Percentiles rank a stretch among this genome's conserved stretches.
Conservation (phyloP, 2,113 vertebrate species). For the Corydoras maculifer region DNA sequence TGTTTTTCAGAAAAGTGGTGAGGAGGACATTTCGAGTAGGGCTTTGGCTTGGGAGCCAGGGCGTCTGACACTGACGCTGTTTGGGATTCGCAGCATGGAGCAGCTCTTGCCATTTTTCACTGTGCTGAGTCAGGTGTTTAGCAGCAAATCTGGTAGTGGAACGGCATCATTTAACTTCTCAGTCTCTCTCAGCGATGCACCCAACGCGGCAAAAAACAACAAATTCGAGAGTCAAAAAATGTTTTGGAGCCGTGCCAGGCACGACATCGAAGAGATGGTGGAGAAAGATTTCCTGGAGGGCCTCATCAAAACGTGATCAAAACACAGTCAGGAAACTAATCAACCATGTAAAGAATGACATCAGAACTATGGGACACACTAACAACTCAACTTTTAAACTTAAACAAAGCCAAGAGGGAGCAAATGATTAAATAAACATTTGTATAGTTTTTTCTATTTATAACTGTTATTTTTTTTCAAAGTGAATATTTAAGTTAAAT, state of each 20-base stretch:
- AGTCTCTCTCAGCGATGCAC: constrained; percentile 66
- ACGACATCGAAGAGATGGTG: constrained; percentile 97
- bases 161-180: constrained; percentile 69
- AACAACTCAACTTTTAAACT: constrained; percentile 59
- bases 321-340: background rate
- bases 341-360: background rate
- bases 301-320: constrained; percentile 82
- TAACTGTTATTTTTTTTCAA: constrained; percentile 70
- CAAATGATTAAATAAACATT: constrained; percentile 45
- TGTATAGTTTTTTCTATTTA: constrained; percentile 76
- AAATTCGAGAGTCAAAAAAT: constrained; percentile 91
- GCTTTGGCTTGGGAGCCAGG: constrained; percentile 88
- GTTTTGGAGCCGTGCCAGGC: constrained; percentile 87
- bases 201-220: constrained; percentile 78
- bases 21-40: constrained; percentile 83
- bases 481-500: constrained; percentile 88
- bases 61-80: constrained; percentile 83
- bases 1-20: constrained; percentile 82
- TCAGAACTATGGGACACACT: constrained; percentile 46
- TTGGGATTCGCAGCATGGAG: constrained; percentile 89
- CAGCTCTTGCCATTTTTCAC: constrained; percentile 97
- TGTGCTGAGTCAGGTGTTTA: constrained; percentile 92
- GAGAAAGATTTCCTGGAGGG: constrained; percentile 98
- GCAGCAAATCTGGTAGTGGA: constrained; percentile 88
- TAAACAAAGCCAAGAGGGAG: constrained; percentile 32